Conservation (phyloP, 2,113 vertebrate genomes). For the Nyctibius bracteatus region DNA sequence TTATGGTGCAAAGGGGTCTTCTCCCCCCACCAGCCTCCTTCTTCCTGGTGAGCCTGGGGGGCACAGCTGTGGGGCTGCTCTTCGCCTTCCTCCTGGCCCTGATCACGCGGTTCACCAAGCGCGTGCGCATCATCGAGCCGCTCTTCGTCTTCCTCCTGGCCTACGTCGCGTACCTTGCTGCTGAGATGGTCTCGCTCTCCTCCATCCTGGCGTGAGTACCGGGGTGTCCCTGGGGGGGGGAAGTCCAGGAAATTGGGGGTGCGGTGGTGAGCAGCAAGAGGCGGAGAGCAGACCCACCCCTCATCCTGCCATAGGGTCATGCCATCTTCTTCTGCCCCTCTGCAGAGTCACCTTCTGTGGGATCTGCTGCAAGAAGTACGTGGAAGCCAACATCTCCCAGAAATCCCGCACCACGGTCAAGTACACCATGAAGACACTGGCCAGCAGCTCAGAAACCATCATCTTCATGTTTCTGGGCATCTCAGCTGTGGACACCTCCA, state of each 20-base stretch:
- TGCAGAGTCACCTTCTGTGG: conserved; percentile 93
- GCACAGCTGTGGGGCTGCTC: conserved; percentile 89
- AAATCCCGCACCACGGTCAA: conserved; percentile 96
- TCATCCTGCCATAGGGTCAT: neutral
- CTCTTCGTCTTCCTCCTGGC: conserved; percentile 94
- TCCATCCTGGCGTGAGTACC: conserved; percentile 93
- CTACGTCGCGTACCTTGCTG: conserved; percentile 92
- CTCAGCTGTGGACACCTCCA: conserved; percentile 93
- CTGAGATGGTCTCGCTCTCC: conserved; percentile 92
- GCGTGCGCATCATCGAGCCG: conserved; percentile 95
- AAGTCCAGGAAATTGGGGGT: neutral
- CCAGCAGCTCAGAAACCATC: conserved; percentile 94
- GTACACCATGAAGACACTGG: conserved; percentile 97
- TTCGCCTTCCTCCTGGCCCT: conserved; percentile 92
- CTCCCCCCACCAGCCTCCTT: conserved; percentile 84
- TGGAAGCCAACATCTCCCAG: conserved; percentile 97
- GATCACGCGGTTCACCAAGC: conserved; percentile 95
- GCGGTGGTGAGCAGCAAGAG: neutral
- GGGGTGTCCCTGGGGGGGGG: no score
- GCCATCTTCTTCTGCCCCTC: neutral
- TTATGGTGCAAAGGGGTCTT: neutral
- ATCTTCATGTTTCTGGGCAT: conserved; percentile 98
- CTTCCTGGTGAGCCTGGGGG: conserved; percentile 93
- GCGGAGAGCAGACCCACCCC: neutral
- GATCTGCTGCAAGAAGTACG: conserved; percentile 94